Conservation (phyloP, 1,140 invertebrate species). For the Drosophila ohnishii region DNA sequence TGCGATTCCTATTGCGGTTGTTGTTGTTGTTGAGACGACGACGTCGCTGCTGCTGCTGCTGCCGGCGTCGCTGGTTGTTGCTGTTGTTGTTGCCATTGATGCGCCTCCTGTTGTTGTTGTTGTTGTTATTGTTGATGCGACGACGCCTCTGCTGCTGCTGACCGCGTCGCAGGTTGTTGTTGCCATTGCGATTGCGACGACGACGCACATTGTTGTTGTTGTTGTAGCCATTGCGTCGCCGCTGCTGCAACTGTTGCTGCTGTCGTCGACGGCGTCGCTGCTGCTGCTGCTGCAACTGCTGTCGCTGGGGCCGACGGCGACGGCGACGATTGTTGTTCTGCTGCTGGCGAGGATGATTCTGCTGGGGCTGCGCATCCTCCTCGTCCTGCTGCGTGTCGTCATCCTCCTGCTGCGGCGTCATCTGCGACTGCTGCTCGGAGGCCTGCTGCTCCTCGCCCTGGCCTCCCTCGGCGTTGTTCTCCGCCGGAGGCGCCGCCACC, state of each 20-base stretch:
- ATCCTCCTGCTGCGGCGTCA: conserved; percentile 8
- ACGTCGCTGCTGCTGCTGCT: conserved; percentile 48
- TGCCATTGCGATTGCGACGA: conserved; percentile 37
- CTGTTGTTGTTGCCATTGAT: conserved; percentile 23
- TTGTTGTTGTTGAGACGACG: conserved; percentile 41
- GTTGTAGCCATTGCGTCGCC: conserved; percentile 18
- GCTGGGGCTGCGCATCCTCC: background rate
- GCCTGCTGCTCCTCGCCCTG: conserved; percentile 1
- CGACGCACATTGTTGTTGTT: conserved; percentile 34
- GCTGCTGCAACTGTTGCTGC: conserved; percentile 32
- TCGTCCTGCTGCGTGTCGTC: conserved; percentile 7
- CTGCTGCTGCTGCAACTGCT: conserved; percentile 3
- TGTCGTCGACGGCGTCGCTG: conserved; percentile 9
- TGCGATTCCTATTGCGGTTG: conserved; percentile 32
- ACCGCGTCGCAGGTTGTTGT: conserved; percentile 40
- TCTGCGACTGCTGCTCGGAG: conserved; percentile 1
- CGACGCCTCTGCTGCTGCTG: conserved; percentile 52
- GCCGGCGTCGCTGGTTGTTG: conserved; percentile 38
- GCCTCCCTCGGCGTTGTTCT: background rate
- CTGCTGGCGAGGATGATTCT: conserved; percentile 25
- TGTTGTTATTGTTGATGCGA: conserved; percentile 37
- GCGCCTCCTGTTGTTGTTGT: conserved; percentile 37
- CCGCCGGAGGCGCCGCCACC: background rate
- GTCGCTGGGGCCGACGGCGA: conserved; percentile 38
- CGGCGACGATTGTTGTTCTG: conserved; percentile 39